phyloP scores from a whole-genome alignment of 2,113 vertebrate species.

The Saguinus imperator region DNA sequence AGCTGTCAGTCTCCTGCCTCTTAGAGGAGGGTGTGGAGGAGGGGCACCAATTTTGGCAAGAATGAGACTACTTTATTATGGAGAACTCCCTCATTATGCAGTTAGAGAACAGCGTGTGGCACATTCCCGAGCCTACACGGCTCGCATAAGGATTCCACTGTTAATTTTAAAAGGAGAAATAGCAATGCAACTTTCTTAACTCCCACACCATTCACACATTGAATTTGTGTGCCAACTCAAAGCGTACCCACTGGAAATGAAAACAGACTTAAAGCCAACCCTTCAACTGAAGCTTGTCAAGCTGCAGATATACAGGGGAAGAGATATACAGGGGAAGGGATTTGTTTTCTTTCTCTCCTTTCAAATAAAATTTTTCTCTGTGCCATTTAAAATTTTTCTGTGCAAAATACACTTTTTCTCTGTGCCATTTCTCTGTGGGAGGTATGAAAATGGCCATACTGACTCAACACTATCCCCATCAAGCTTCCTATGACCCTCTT shows the following conservation, averaged over 20 bases:
- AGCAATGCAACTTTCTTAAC: slow-evolving; percentile 74
- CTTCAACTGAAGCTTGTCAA: slow-evolving; percentile 57
- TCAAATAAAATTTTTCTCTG: slow-evolving; percentile 34
- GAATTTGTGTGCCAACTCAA: slow-evolving; percentile 74
- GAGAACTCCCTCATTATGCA: slow-evolving; percentile 41
- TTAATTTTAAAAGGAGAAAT: slow-evolving; percentile 76
- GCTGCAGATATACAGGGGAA: slow-evolving; percentile 6
- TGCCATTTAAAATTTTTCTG: not conserved
- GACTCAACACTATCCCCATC: no score
- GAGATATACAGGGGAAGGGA: no score
- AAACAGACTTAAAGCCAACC: slow-evolving; percentile 79
- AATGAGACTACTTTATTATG: slow-evolving; percentile 71
- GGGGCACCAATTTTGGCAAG: not conserved
- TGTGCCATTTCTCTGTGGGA: no score
- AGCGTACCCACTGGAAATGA: slow-evolving; percentile 78
- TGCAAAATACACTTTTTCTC: no score
- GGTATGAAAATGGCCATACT: no score
- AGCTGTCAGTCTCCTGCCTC: slow-evolving; percentile 20
- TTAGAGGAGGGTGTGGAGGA: not conserved
- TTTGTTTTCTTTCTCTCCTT: slow-evolving; percentile 53
- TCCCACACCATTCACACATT: slow-evolving; percentile 74
- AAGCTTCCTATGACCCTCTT: no score
- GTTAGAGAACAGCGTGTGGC: slow-evolving; percentile 54
- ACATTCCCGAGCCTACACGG: not conserved
- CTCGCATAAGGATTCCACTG: slow-evolving; percentile 80